A percentile compares a stretch with the other conserved stretches of the same genome.
Conservation (phyloP, 2,797 vertebrate genomes). For the Phataginus tetradactyla region DNA sequence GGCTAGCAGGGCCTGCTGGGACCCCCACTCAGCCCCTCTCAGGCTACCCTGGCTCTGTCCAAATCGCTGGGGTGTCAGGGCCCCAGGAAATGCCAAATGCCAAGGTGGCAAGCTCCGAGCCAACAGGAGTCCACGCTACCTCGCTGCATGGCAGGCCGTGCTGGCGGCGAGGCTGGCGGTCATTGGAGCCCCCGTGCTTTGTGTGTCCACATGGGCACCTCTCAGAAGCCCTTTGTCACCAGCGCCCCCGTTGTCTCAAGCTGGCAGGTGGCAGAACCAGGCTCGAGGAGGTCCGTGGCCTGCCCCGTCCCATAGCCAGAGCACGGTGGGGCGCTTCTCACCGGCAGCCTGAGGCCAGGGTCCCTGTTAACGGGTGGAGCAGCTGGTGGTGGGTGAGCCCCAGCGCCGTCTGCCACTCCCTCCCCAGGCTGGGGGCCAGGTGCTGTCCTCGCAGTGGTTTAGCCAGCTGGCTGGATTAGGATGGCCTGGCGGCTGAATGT, state of each 20-base stretch:
- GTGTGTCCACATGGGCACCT: fast-evolving
- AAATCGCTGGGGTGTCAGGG: not conserved
- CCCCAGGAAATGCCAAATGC: fast-evolving
- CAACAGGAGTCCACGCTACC: not conserved
- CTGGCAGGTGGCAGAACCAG: not conserved
- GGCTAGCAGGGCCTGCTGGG: not conserved
- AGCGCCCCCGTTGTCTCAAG: fast-evolving
- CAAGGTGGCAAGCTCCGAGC: fast-evolving
- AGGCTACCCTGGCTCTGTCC: not conserved
- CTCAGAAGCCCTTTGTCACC: not conserved
- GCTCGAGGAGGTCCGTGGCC: not conserved
- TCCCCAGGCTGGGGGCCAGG: not conserved
- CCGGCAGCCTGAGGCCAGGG: not conserved
- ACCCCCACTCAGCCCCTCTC: too few relatives aligned
- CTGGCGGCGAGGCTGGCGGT: fast-evolving
- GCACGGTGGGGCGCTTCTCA: not conserved
- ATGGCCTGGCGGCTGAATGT: not conserved
- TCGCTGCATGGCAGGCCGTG: fast-evolving
- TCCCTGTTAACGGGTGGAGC: not conserved
- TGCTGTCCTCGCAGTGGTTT: not conserved
- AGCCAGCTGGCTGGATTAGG: too few relatives aligned
- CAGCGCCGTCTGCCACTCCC: not conserved
- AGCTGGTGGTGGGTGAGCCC: not conserved
- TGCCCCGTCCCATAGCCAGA: fast-evolving
- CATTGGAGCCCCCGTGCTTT: fast-evolving